Percentiles rank a stretch among this genome's conserved stretches.
Conservation (phyloP, 2,113 vertebrate genomes). For the Hippolais icterina region DNA sequence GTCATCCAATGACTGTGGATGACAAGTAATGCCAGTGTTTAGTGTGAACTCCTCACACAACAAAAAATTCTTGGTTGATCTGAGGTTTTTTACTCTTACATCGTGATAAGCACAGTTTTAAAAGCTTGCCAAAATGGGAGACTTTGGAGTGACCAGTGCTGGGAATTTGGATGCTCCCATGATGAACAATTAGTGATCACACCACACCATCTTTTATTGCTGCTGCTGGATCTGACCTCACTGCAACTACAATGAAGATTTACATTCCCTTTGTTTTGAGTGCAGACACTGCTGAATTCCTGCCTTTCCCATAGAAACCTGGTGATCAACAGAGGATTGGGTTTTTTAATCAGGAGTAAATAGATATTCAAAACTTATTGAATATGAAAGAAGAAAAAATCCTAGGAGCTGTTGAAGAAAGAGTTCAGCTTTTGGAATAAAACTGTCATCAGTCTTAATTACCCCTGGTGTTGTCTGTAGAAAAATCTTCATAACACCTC, state of each 20-base stretch:
- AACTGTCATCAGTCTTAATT: background rate
- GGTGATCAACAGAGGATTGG: accelerated
- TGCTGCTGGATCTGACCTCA: background rate
- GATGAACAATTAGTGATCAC: background rate
- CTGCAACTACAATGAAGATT: background rate
- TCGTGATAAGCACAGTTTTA: background rate
- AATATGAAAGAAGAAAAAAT: background rate
- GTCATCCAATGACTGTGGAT: background rate
- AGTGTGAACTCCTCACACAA: background rate
- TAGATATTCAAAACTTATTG: background rate
- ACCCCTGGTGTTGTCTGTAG: background rate
- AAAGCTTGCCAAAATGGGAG: background rate
- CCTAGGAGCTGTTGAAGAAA: background rate
- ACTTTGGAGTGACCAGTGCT: background rate
- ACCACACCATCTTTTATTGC: background rate
- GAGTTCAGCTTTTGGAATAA: background rate
- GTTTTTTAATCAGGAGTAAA: background rate
- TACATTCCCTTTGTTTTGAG: background rate
- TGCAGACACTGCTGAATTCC: background rate
- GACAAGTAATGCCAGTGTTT: background rate
- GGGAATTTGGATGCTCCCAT: background rate
- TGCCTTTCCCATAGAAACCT: background rate
- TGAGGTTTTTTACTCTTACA: background rate
- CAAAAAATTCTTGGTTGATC: background rate
- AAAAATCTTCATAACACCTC: background rate